These are phyloP conservation scores for Ophthalmotilapia sp. DNA, from an alignment of 2,113 vertebrate genomes.

Conservation along the genomic window DNA sequence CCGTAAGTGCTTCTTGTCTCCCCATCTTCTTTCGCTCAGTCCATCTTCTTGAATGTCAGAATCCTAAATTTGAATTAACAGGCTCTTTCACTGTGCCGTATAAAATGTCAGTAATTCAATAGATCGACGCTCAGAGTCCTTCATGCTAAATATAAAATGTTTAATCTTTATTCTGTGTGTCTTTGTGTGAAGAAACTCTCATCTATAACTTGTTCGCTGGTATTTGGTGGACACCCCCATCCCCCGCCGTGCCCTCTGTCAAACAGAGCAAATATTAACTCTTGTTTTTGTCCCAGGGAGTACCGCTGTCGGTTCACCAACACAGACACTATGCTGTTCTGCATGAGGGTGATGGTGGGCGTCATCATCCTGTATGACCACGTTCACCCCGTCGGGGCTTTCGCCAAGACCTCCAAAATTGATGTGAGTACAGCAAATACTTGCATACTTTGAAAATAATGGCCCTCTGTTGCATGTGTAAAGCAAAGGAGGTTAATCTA, in stretches of 20 bases:
- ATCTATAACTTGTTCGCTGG: background rate
- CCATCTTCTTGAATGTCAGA: background rate
- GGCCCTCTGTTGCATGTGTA: background rate
- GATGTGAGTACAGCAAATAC: constrained; percentile 73
- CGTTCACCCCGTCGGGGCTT: constrained; percentile 89
- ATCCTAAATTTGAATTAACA: background rate
- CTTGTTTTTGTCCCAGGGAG: constrained; percentile 67
- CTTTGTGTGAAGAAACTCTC: background rate
- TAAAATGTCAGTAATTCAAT: background rate
- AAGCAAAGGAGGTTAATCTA: background rate
- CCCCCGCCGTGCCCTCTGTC: background rate
- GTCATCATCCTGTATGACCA: constrained; percentile 95
- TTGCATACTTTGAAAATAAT: background rate
- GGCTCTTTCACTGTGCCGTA: background rate
- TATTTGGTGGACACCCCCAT: background rate
- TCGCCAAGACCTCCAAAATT: constrained; percentile 91
- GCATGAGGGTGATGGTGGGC: constrained; percentile 92
- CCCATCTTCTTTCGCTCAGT: background rate
- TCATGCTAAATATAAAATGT: constrained; percentile 1
- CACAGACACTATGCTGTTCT: constrained; percentile 92
- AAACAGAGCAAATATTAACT: background rate
- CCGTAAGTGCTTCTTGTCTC: constrained; percentile 74
- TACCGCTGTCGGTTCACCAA: constrained; percentile 91
- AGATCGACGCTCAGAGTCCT: background rate
- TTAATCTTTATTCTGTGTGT: background rate